Evolutionary conservation across 2,113 vertebrate genomes (phyloP).

Genomic region (Patagioenas fasciata): DNA sequence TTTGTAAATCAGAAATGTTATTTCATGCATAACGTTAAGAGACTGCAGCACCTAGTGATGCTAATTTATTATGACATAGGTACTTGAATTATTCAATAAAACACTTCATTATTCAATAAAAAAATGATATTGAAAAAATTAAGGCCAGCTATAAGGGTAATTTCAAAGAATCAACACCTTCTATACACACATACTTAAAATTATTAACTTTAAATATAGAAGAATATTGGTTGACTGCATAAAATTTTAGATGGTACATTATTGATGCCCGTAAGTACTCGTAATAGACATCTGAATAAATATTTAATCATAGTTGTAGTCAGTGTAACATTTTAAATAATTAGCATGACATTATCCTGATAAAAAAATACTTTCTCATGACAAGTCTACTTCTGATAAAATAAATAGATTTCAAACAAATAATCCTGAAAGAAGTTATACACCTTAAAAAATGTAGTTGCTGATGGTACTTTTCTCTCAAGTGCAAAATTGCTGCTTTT

Average conservation of each 20-base stretch:
- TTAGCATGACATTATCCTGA: neutral
- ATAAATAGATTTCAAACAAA: neutral
- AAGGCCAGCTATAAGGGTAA: neutral
- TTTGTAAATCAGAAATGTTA: conserved; percentile 6
- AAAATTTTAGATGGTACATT: neutral
- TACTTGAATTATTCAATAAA: conserved; percentile 39
- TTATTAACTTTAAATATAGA: neutral
- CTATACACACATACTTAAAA: neutral
- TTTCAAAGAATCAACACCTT: neutral
- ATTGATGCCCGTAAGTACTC: neutral
- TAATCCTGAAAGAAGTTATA: neutral
- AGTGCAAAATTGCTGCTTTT: neutral
- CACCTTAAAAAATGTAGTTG: neutral
- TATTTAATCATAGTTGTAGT: neutral
- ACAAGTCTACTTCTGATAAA: neutral
- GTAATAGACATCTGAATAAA: neutral
- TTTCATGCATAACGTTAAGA: neutral
- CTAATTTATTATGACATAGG: neutral
- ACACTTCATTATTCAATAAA: conserved; percentile 8
- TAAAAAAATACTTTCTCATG: neutral
- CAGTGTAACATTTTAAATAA: neutral
- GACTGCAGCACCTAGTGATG: neutral
- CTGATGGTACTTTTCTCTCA: neutral
- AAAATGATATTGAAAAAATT: neutral
- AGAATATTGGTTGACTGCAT: neutral